Evolutionary conservation across 2,888 invertebrate species (phyloP).

Genomic region (Diabrotica balteata): DNA sequence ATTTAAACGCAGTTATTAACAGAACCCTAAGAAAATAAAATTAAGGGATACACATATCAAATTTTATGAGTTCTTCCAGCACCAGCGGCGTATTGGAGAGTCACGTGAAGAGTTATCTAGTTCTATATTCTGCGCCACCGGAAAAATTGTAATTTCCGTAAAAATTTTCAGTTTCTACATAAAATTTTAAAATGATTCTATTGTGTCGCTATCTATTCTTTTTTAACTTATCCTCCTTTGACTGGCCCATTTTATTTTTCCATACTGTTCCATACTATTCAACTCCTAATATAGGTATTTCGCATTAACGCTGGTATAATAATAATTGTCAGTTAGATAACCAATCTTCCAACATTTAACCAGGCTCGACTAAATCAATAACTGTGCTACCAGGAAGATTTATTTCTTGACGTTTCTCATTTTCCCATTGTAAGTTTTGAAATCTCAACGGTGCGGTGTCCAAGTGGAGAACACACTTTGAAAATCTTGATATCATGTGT

Average conservation of each 20-base stretch:
- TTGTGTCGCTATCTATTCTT: too few species aligned
- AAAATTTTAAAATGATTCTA: too few species aligned
- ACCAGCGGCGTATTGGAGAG: too few species aligned
- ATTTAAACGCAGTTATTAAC: too few species aligned
- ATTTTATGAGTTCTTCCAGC: too few species aligned
- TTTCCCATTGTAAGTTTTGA: not conserved
- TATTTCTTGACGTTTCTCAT: not conserved
- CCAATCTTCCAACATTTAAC: not conserved
- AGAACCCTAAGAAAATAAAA: too few species aligned
- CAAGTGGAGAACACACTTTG: not conserved
- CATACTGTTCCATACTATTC: not conserved
- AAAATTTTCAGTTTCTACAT: too few species aligned
- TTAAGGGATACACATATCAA: too few species aligned
- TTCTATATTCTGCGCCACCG: too few species aligned
- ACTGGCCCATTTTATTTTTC: conserved; percentile 1
- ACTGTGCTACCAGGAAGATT: not conserved
- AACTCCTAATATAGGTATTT: not conserved
- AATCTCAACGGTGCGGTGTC: not conserved
- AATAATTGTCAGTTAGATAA: conserved; percentile 3
- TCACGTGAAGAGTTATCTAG: too few species aligned
- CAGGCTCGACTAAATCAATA: not conserved
- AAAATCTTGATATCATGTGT: not conserved
- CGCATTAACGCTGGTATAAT: not conserved
- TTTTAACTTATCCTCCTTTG: not conserved
- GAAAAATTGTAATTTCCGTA: too few species aligned